A percentile compares a stretch with the other conserved stretches of the same genome.
Conservation (phyloP, 1,140 invertebrate species). For the Musca domestica region DNA sequence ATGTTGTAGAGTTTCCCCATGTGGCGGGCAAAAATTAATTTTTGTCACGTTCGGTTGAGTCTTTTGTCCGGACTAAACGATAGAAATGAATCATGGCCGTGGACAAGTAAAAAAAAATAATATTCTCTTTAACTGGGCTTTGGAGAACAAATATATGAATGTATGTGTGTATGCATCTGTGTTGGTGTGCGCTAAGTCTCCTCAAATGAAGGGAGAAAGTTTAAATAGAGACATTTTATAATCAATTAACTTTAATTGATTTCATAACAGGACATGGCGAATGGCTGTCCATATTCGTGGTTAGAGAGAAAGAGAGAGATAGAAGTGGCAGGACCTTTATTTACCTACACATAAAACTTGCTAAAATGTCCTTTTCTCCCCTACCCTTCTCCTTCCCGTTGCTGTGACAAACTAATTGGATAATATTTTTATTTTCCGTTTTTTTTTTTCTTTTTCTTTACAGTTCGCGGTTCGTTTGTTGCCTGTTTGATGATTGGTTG, state of each 20-base stretch:
- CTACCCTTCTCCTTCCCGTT: too few species aligned
- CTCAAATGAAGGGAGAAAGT: background rate
- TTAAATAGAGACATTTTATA: conserved; percentile 18
- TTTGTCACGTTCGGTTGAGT: conserved; percentile 18
- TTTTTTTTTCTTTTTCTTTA: too few species aligned
- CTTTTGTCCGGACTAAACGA: background rate
- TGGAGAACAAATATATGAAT: background rate
- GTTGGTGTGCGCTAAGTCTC: background rate
- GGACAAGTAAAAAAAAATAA: background rate
- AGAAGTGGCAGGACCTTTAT: background rate
- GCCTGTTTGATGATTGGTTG: too few species aligned
- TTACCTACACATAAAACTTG: background rate
- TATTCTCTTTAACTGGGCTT: background rate
- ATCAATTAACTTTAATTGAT: conserved; percentile 18
- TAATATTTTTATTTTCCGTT: too few species aligned
- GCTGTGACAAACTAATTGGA: too few species aligned
- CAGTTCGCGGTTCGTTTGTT: too few species aligned
- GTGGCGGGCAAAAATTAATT: conserved; percentile 2
- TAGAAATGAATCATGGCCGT: background rate
- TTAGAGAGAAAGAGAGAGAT: background rate
- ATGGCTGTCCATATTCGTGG: background rate
- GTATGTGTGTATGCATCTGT: background rate
- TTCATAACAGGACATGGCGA: background rate
- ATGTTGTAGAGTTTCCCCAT: too few species aligned
- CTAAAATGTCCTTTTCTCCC: too few species aligned